Conservation (phyloP, 2,888 invertebrate genomes). For the Galeopsomyia nigrocyanea region DNA sequence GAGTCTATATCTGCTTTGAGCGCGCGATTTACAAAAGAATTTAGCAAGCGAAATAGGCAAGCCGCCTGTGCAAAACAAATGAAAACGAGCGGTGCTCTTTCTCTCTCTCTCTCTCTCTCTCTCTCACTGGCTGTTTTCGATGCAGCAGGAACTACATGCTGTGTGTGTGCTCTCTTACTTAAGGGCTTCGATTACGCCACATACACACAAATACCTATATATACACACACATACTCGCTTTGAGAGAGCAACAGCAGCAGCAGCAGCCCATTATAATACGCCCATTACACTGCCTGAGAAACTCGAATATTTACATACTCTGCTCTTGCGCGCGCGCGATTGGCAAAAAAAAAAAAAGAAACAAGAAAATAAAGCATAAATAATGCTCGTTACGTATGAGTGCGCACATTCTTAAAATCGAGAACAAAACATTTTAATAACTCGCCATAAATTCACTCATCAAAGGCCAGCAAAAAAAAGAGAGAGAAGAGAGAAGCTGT, state of each 20-base stretch:
- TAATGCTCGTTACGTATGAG: slow-evolving; percentile 8
- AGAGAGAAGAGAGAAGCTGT: background rate
- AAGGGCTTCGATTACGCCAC: slow-evolving; percentile 31
- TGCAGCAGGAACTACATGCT: slow-evolving; percentile 7
- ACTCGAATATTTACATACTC: slow-evolving; percentile 1
- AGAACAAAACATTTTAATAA: slow-evolving; percentile 4
- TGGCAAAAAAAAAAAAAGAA: slow-evolving; percentile 2
- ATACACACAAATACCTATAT: background rate
- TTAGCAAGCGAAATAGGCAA: too few relatives aligned
- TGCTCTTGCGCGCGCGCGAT: background rate
- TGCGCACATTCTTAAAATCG: background rate
- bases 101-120: slow-evolving; percentile 1
- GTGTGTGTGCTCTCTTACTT: slow-evolving; percentile 11
- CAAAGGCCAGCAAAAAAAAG: background rate
- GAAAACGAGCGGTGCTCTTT: slow-evolving; percentile 8
- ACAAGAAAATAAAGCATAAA: background rate
- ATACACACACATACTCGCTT: slow-evolving; percentile 30
- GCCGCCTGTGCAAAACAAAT: slow-evolving; percentile 6
- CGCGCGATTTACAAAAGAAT: too few relatives aligned
- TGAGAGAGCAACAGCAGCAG: slow-evolving; percentile 8
- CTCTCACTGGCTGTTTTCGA: slow-evolving; percentile 3
- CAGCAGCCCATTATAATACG: slow-evolving; percentile 38
- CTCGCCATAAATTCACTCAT: too few relatives aligned
- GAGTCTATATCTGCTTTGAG: background rate
- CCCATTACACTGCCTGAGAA: slow-evolving; percentile 22